A percentile compares a stretch with the other conserved stretches of the same genome.
These are phyloP conservation scores for Lophotis ruficrista DNA, from an alignment of 2,113 vertebrate genomes.

Conservation along the genomic window DNA sequence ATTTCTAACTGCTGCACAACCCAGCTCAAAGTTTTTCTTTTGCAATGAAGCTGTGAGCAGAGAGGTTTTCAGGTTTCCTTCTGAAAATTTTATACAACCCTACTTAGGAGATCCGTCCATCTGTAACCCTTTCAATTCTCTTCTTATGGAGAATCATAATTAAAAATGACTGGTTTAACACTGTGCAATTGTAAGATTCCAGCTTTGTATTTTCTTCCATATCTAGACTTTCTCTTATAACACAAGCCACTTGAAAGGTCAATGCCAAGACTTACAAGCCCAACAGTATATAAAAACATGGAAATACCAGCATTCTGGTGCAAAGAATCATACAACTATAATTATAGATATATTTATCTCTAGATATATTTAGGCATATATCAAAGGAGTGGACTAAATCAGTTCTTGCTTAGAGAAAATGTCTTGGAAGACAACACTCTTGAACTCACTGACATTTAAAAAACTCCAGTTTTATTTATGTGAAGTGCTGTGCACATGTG, in stretches of 20 bases:
- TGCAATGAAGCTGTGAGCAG: not conserved
- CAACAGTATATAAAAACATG: not conserved
- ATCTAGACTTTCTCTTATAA: not conserved
- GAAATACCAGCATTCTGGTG: not conserved
- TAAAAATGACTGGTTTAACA: not conserved
- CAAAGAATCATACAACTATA: not conserved
- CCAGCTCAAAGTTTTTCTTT: not conserved
- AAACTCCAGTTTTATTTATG: not conserved
- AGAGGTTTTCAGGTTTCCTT: not conserved
- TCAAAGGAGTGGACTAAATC: not conserved
- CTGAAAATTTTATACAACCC: not conserved
- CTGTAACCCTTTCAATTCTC: not conserved
- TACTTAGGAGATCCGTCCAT: not conserved
- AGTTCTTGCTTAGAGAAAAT: not conserved
- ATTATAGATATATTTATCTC: too few species aligned
- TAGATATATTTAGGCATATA: not conserved
- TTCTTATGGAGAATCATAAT: not conserved
- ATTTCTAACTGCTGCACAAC: not conserved
- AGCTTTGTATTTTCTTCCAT: not conserved
- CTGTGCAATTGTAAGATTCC: not conserved
- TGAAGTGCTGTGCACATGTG: not conserved
- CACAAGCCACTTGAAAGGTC: not conserved
- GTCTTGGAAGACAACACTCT: not conserved
- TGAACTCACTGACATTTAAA: not conserved
- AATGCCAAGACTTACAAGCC: not conserved